Evolutionary conservation across 2,888 invertebrate genomes (phyloP).

Genomic region (Dryocosmus kuriphilus): DNA sequence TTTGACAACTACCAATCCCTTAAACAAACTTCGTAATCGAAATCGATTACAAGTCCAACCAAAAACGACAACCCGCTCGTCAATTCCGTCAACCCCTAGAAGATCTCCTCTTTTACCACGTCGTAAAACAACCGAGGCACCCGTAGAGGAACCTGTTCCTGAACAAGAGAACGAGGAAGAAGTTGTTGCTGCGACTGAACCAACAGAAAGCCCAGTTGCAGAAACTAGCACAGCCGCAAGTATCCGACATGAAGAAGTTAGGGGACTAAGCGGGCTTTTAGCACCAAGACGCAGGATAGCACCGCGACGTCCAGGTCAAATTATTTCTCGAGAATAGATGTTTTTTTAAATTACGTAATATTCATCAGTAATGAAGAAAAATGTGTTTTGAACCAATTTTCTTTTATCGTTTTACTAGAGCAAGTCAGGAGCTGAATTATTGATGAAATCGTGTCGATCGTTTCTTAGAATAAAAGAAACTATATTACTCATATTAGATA

Average conservation of each 20-base stretch:
- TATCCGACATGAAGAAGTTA: slow-evolving; percentile 72
- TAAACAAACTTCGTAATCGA: slow-evolving; percentile 76
- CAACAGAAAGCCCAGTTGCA: slow-evolving; percentile 56
- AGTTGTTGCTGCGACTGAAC: slow-evolving; percentile 62
- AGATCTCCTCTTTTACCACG: slow-evolving; percentile 73
- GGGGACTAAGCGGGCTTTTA: slow-evolving; percentile 80
- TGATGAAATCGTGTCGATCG: neutral
- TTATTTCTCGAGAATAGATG: slow-evolving; percentile 69
- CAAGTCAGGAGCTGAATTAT: neutral
- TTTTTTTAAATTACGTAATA: neutral
- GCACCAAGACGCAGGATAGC: slow-evolving; percentile 85
- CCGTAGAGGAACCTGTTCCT: slow-evolving; percentile 59
- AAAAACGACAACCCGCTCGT: slow-evolving; percentile 71
- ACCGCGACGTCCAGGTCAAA: slow-evolving; percentile 80
- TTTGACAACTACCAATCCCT: slow-evolving; percentile 72
- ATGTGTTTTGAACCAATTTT: neutral
- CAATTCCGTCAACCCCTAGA: slow-evolving; percentile 65
- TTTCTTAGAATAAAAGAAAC: neutral
- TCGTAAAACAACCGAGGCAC: slow-evolving; percentile 72
- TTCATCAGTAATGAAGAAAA: neutral
- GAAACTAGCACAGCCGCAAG: slow-evolving; percentile 59
- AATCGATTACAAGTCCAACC: slow-evolving; percentile 76
- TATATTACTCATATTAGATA: no score
- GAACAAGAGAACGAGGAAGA: slow-evolving; percentile 63
- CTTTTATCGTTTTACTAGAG: neutral